Percentiles rank a stretch among this genome's conserved stretches.
phyloP scores from a whole-genome alignment of 2,797 vertebrate species.

The Potorous gilbertii region DNA sequence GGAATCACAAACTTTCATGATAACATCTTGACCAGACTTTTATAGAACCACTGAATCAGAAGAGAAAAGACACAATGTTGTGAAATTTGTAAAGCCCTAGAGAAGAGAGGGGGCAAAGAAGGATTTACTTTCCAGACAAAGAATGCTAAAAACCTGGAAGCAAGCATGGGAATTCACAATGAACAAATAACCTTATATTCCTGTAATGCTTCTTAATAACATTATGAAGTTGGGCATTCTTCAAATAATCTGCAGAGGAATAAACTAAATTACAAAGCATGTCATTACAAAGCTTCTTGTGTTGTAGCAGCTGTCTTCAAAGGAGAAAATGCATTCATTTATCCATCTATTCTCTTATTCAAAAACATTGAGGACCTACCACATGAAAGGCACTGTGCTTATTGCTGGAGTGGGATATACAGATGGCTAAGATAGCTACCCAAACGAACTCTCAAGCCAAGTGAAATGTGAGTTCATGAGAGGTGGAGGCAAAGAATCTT shows the following conservation, averaged over 20 bases:
- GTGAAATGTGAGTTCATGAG: not conserved
- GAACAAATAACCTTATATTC: not conserved
- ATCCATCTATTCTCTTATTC: not conserved
- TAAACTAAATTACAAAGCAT: not conserved
- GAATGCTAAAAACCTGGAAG: constrained; percentile 28
- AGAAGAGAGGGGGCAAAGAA: constrained; percentile 36
- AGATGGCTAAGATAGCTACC: not conserved
- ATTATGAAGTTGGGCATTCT: not conserved
- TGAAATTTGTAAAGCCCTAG: constrained; percentile 5
- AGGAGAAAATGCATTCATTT: constrained; percentile 3
- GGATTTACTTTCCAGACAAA: constrained; percentile 64
- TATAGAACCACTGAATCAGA: constrained; percentile 59
- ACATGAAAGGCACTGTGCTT: not conserved
- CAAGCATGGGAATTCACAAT: not conserved
- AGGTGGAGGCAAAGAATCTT: not conserved
- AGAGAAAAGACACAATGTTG: constrained; percentile 39
- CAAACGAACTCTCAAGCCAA: not conserved
- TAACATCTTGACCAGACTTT: constrained; percentile 48
- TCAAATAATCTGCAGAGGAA: not conserved
- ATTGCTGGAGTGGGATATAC: not conserved
- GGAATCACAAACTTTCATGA: not conserved
- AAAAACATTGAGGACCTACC: not conserved
- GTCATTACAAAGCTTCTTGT: not conserved
- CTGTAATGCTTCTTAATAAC: not conserved
- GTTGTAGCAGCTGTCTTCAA: not conserved